Base-by-base conservation (phyloP, 2,888 invertebrate species). In the Siphlonurus alternatus region DNA sequence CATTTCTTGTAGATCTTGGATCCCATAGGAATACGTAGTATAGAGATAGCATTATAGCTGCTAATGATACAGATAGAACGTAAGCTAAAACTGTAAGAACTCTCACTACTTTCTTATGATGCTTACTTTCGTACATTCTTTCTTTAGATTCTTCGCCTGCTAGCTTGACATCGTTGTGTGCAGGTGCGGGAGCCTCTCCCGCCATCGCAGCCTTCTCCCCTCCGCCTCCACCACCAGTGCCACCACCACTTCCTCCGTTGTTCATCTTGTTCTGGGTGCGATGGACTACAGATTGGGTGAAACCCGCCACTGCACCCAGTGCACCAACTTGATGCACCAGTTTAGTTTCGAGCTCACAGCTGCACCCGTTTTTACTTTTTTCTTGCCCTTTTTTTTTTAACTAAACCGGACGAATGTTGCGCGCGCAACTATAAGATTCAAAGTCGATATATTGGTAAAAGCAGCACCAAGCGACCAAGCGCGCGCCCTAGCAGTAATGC, bases 1-100 rank as follows among this genome's bases (percentile, higher is more conserved):
- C 22, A 56, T 56, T 56, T n/a, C 56, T n/a, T 22, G 56, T 56
- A n/a, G 64, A 64, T 7, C 64, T 84, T 22, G 93, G 93, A 76
- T 92, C 88, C 94, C 95, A 95, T 75, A 95, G 84, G 78, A 94
- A 89, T 71, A 92, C 88, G 79, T 96, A 96, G 80, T 95, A 96
- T 63, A 93, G 82, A 18, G 93, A 93, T 68, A 96, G 81, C 80
- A 94, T 89, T 72, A 94, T 93, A 63, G 94, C 95, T 22, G 93
- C 94, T 72, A 94, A 80, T 59, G 94, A 95, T 70, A 96, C 95
- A 75, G 92, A 90, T 76, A 95, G 87, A 69, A 95, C 88, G 78
- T 96, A 96, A 63, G 93, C 90, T 71, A 94, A 83, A 69, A 96
- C 95, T 23, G 95, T 95, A 72, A 95, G 82, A 70, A 95, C 89